phyloP scores from a whole-genome alignment of 2,113 vertebrate species.

The Siphamia tubifer region DNA sequence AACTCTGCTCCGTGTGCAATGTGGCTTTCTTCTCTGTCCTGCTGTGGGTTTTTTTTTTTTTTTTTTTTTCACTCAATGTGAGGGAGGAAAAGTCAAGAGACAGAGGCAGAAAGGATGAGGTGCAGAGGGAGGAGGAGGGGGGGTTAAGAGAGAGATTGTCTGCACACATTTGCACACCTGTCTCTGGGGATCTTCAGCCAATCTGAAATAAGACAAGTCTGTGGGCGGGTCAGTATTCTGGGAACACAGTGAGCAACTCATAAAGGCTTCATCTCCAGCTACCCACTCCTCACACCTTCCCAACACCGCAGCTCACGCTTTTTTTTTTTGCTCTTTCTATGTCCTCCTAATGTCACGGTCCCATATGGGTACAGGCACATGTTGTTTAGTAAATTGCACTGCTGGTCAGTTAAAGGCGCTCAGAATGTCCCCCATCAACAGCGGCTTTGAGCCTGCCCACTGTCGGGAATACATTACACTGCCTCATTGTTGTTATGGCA shows the following conservation, averaged over 20 bases:
- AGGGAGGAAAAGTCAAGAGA: too few relatives aligned
- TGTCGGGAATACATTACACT: conserved; percentile 43
- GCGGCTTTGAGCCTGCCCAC: conserved; percentile 32
- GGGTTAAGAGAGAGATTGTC: conserved; percentile 40
- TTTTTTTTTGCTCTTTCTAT: not conserved
- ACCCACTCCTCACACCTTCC: conserved; percentile 31
- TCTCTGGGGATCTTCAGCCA: conserved; percentile 63
- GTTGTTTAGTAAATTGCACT: conserved; percentile 50
- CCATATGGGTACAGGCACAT: conserved; percentile 29
- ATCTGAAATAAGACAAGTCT: conserved; percentile 62
- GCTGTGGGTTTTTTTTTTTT: not conserved
- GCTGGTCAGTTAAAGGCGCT: conserved; percentile 33
- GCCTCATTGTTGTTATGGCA: conserved; percentile 46
- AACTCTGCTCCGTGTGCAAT: conserved; percentile 55
- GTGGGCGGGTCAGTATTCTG: conserved; percentile 66
- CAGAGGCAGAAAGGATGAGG: too few relatives aligned
- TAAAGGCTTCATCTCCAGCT: conserved; percentile 52
- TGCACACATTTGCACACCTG: conserved; percentile 63
- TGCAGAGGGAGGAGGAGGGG: too few relatives aligned
- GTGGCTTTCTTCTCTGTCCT: conserved; percentile 41
- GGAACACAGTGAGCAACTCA: conserved; percentile 49
- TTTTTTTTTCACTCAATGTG: not conserved
- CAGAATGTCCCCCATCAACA: conserved; percentile 19
- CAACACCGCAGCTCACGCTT: not conserved
- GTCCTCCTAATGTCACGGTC: conserved; percentile 28